Percentiles rank a stretch among this genome's conserved stretches.
Evolutionary conservation across 2,888 invertebrate species (phyloP).

Genomic region (Aspidiotus destructor): DNA sequence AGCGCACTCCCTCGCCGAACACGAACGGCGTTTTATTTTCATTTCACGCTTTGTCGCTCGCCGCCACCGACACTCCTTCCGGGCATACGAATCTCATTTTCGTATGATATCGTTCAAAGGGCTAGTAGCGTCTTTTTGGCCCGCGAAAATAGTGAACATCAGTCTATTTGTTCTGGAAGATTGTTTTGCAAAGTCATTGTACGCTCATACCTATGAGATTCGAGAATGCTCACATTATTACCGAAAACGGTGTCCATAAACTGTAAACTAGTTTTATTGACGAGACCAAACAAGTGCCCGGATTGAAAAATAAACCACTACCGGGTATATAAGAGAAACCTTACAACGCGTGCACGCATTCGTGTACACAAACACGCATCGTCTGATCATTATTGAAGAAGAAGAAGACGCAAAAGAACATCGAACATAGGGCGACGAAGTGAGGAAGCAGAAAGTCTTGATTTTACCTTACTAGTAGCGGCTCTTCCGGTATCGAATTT

Average conservation of each 20-base stretch:
- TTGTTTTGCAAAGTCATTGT: too few relatives aligned
- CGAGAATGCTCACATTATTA: too few relatives aligned
- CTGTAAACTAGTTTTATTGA: not conserved
- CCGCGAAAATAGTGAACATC: too few relatives aligned
- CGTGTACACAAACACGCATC: constrained; percentile 7
- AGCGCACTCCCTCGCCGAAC: not conserved
- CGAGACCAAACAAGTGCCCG: constrained; percentile 20
- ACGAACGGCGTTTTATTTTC: not conserved
- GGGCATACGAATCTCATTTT: not conserved
- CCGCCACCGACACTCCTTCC: constrained; percentile 2
- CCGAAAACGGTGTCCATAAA: too few relatives aligned
- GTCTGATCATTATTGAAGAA: constrained; percentile 1
- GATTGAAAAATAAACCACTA: constrained; percentile 20
- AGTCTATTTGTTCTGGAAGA: too few relatives aligned
- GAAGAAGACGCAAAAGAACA: not conserved
- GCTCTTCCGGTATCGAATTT: constrained; percentile 23
- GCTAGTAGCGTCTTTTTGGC: too few relatives aligned
- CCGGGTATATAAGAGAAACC: constrained; percentile 17
- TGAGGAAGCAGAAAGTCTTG: not conserved
- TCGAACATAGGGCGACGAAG: not conserved
- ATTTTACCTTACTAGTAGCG: not conserved
- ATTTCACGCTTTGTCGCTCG: constrained; percentile 28
- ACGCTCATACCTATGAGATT: too few relatives aligned
- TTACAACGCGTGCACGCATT: not conserved
- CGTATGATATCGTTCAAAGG: too few relatives aligned